Conservation (phyloP, 2,113 vertebrate species). For the Phrynocephalus versicolor region DNA sequence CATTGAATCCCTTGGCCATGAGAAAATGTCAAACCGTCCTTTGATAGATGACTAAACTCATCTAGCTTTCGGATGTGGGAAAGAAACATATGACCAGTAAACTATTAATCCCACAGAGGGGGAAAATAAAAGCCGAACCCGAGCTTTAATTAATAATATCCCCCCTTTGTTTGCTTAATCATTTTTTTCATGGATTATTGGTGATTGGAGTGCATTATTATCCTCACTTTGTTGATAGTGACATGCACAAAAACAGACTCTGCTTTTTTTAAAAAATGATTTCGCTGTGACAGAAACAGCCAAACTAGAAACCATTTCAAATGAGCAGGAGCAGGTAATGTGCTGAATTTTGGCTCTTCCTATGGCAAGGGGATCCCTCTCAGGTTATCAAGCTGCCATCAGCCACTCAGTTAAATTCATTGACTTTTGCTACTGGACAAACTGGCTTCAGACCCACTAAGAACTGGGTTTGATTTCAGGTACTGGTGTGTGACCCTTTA, state of each 20-base stretch:
- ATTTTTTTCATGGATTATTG: constrained; percentile 38
- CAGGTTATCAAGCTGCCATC: too few species aligned
- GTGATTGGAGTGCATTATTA: constrained; percentile 6
- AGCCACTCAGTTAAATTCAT: neutral
- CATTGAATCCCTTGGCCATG: constrained; percentile 55
- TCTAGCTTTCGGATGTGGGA: constrained; percentile 51
- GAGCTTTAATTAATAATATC: constrained; percentile 59
- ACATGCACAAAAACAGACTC: neutral
- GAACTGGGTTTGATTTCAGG: neutral
- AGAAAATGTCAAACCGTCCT: constrained; percentile 59
- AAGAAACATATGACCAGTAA: constrained; percentile 41
- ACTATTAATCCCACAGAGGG: constrained; percentile 29
- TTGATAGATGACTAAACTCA: constrained; percentile 59
- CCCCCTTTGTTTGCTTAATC: constrained; percentile 61
- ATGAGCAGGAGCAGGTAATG: neutral
- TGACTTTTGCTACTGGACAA: neutral
- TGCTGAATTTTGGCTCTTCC: neutral
- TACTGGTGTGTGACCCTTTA: too few species aligned
- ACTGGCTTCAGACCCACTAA: neutral
- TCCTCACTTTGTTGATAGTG: neutral
- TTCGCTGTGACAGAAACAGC: neutral
- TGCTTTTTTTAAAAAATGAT: neutral
- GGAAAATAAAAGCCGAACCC: constrained; percentile 31
- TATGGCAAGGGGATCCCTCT: too few species aligned
- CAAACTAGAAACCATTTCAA: neutral